Evolutionary conservation across 2,113 vertebrate species (phyloP).

Genomic region (Syrrhaptes paradoxus): DNA sequence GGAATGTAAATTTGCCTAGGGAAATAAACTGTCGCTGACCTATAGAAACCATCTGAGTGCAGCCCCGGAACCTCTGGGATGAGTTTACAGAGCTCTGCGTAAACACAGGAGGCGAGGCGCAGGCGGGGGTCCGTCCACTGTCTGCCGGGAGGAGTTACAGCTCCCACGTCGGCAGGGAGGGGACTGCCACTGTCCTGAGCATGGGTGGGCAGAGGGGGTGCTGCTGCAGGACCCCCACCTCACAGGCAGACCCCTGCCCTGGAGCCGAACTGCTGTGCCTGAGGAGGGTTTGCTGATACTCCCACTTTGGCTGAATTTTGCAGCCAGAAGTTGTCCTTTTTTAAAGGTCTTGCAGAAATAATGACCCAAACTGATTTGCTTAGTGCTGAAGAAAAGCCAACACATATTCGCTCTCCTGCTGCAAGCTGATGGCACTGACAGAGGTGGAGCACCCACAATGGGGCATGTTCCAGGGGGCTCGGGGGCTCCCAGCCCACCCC

Average conservation of each 20-base stretch:
- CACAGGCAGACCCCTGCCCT: not conserved
- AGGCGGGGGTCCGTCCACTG: not conserved
- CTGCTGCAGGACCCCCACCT: not conserved
- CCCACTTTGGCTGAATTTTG: not conserved
- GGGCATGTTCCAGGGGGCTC: too few relatives aligned
- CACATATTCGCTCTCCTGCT: fast-evolving
- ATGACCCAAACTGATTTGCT: not conserved
- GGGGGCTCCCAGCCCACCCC: not conserved
- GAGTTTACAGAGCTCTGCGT: not conserved
- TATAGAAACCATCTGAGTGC: not conserved
- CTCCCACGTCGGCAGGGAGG: fast-evolving
- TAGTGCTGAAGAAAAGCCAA: not conserved
- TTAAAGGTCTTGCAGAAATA: not conserved
- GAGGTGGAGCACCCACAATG: not conserved
- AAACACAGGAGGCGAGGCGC: not conserved
- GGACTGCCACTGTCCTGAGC: not conserved
- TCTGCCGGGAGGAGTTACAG: too few relatives aligned
- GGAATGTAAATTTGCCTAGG: not conserved
- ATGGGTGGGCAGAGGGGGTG: fast-evolving
- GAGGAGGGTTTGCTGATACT: not conserved
- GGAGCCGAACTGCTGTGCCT: not conserved
- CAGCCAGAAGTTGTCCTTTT: not conserved
- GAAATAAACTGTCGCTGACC: not conserved
- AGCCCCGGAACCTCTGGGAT: not conserved
- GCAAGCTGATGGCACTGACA: not conserved